Evolutionary conservation across 2,888 invertebrate genomes (phyloP).

Genomic region (Pollenia griseotomentosa): DNA sequence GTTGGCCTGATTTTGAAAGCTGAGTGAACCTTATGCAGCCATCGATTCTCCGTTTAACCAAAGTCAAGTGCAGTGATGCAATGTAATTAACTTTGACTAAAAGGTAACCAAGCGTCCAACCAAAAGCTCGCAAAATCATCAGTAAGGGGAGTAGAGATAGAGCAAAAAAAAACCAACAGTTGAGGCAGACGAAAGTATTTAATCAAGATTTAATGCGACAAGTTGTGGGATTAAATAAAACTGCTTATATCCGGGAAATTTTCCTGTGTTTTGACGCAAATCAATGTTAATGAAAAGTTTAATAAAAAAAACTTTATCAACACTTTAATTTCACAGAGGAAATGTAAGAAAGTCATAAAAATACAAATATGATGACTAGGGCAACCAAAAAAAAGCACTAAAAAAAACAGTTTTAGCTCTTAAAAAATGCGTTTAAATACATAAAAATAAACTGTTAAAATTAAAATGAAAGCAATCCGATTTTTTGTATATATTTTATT

Average conservation of each 20-base stretch:
- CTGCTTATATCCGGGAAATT: constrained; percentile 72
- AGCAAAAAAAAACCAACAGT: background rate
- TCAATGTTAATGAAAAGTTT: constrained; percentile 44
- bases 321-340: constrained; percentile 50
- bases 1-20: constrained; percentile 70
- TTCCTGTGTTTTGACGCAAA: constrained; percentile 54
- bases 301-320: constrained; percentile 23
- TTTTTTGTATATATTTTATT: too few relatives aligned
- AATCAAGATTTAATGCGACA: constrained; percentile 74
- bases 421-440: too few relatives aligned
- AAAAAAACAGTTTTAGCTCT: too few relatives aligned
- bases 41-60: constrained; percentile 73
- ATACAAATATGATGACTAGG: constrained; percentile 1
- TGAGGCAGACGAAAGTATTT: constrained; percentile 55
- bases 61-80: constrained; percentile 73
- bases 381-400: too few relatives aligned
- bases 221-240: constrained; percentile 73
- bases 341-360: constrained; percentile 41
- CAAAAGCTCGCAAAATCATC: constrained; percentile 34
- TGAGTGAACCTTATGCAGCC: constrained; percentile 60
- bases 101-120: constrained; percentile 70
- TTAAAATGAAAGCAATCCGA: too few relatives aligned
- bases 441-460: too few relatives aligned
- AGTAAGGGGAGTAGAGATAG: constrained; percentile 29
- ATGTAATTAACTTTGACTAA: constrained; percentile 74